phyloP scores from a whole-genome alignment of 1,140 invertebrate genomes.

The Heliothis virescens region DNA sequence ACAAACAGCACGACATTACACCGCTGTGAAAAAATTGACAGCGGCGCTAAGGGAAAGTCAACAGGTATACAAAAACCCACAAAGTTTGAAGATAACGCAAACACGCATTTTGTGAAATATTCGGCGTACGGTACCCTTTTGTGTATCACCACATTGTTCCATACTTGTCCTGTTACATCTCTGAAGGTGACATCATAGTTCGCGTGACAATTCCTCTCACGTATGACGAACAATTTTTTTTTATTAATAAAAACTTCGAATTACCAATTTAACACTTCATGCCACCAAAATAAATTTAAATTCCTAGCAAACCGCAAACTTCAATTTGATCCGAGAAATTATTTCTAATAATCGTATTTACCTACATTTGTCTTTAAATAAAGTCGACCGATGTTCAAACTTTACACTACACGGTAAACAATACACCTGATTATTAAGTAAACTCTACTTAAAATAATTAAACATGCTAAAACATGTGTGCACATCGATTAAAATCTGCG shows the following conservation, averaged over 20 bases:
- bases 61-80: constrained; percentile 66
- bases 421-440: constrained; percentile 47
- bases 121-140: constrained; percentile 70
- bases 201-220: constrained; percentile 29
- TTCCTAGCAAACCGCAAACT: neutral
- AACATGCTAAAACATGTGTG: constrained; percentile 39
- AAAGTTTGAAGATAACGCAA: constrained; percentile 67
- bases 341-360: constrained; percentile 27
- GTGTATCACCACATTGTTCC: constrained; percentile 55
- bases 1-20: constrained; percentile 73
- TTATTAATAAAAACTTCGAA: neutral
- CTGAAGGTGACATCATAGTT: constrained; percentile 53
- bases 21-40: constrained; percentile 64
- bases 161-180: constrained; percentile 62
- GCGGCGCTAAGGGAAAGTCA: constrained; percentile 73
- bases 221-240: neutral
- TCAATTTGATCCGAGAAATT: neutral
- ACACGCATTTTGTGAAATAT: constrained; percentile 68
- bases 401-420: constrained; percentile 43
- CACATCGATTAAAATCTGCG: constrained; percentile 38
- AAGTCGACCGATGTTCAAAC: constrained; percentile 15
- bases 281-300: neutral
- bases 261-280: neutral
- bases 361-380: constrained; percentile 21
- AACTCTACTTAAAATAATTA: constrained; percentile 36